Evolutionary conservation across 2,888 invertebrate genomes (phyloP).

Genomic region (Idaea aversata): DNA sequence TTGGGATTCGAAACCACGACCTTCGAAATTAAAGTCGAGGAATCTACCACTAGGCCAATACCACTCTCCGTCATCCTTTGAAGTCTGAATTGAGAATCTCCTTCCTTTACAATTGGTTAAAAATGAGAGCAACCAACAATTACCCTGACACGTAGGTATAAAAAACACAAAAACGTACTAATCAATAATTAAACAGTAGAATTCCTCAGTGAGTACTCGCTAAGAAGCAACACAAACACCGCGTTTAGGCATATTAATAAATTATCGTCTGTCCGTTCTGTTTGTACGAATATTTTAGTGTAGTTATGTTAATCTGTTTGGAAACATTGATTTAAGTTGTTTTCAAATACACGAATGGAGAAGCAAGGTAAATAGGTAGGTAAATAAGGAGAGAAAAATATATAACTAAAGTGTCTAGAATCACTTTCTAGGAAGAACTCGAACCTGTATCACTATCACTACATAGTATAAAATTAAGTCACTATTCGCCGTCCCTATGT

Average conservation of each 20-base stretch:
- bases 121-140: neutral
- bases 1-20: too few relatives aligned
- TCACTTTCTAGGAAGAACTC: neutral
- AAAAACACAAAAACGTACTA: neutral
- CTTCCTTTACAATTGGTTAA: neutral
- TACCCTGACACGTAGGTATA: neutral
- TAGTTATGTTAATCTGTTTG: neutral
- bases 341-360: neutral
- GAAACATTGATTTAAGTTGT: neutral
- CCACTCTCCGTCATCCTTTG: too few relatives aligned
- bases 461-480: too few relatives aligned
- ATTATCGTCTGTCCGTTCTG: neutral
- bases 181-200: neutral
- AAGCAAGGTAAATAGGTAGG: neutral
- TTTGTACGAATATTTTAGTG: neutral
- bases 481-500: too few relatives aligned
- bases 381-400: neutral
- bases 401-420: neutral
- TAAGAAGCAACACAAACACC: neutral
- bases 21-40: too few relatives aligned
- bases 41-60: too few relatives aligned
- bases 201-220: neutral
- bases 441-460: neutral
- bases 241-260: neutral
- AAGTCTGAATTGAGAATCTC: too few relatives aligned